Base-by-base conservation (phyloP, 2,888 invertebrate genomes). In the Beris morrisii region DNA sequence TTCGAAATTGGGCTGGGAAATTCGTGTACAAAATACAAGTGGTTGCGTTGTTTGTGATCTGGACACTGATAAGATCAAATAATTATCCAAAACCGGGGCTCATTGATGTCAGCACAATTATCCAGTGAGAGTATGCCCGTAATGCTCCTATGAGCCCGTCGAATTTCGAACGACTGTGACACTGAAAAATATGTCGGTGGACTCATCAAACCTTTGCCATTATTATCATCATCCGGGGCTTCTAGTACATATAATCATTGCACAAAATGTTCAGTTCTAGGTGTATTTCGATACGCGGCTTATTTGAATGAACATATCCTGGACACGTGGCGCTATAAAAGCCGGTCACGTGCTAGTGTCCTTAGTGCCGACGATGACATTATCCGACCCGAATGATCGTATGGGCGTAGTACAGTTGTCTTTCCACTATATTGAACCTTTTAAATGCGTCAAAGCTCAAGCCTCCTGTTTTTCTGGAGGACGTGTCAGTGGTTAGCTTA, bases 61-160 rank as follows among this genome's bases (percentile, higher is more conserved):
- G n/a, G 53, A 50, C 12, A 48, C 38, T 50, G 68, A 66, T 68
- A 66, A 55, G 13, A 68, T 68, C 68, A 66, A 66, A 68, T 68
- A 68, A 68, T 67, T 67, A 66, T 30, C 64, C 46, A 7, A 45
- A 38, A 59, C 32, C 50, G n/a, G 61, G 31, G 52, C 7, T 45
- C 52, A 53, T 52, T 53, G 58, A 64, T 64, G 66, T 68, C 68
- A 64, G 63, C 64, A 57, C 63, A 68, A 68, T 68, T 63, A 68
- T 66, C 57, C 66, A 15, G 52, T 66, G 68, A 64, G 43, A 59
- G 22, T 59, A 15, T 31, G 48, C 48, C 2, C 38, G 9, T 38
- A 38, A 38, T 38, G 38, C 22, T 22, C 22, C 22, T 61, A 50
- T 38, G 38, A 15, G 32, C 22, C 31, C 32, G 50, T 38, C 52